phyloP scores from a whole-genome alignment of 2,113 vertebrate genomes.

The Acanthisitta chloris region DNA sequence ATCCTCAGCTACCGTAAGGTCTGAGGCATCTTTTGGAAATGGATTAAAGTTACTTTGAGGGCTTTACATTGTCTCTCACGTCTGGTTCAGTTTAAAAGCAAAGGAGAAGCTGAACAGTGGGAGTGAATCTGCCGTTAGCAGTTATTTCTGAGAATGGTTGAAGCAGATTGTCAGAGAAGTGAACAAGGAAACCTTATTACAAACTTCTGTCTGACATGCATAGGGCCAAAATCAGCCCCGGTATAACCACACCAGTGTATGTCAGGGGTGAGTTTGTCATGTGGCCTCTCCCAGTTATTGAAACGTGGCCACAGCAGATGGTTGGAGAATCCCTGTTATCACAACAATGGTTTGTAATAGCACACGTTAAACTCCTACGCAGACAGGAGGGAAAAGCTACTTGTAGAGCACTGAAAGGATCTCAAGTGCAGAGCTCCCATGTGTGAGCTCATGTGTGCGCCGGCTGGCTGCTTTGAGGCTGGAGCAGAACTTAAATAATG shows the following conservation, averaged over 20 bases:
- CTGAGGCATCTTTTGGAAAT: slow-evolving; percentile 64
- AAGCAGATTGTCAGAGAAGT: slow-evolving; percentile 40
- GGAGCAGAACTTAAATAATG: neutral
- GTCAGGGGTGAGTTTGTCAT: neutral
- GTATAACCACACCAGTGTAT: neutral
- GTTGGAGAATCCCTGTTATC: slow-evolving; percentile 9
- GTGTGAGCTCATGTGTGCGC: neutral
- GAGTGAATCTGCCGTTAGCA: slow-evolving; percentile 43
- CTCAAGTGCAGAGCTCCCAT: neutral
- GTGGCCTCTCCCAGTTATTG: neutral
- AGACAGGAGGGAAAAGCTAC: neutral
- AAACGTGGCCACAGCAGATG: neutral
- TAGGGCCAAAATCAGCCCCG: neutral
- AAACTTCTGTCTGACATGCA: slow-evolving; percentile 28
- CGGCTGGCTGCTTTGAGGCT: neutral
- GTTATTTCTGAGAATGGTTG: slow-evolving; percentile 41
- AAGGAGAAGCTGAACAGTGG: slow-evolving; percentile 27
- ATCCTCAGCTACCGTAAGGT: slow-evolving; percentile 27
- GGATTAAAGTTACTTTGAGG: slow-evolving; percentile 66
- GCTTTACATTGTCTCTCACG: slow-evolving; percentile 59
- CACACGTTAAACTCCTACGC: neutral
- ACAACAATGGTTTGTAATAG: slow-evolving; percentile 25
- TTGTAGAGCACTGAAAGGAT: neutral
- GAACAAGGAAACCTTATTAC: slow-evolving; percentile 23
- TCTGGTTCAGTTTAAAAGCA: slow-evolving; percentile 53